These are phyloP conservation scores for Coregonus ussuriensis DNA, from an alignment of 2,797 vertebrate genomes.

Conservation along the genomic window DNA sequence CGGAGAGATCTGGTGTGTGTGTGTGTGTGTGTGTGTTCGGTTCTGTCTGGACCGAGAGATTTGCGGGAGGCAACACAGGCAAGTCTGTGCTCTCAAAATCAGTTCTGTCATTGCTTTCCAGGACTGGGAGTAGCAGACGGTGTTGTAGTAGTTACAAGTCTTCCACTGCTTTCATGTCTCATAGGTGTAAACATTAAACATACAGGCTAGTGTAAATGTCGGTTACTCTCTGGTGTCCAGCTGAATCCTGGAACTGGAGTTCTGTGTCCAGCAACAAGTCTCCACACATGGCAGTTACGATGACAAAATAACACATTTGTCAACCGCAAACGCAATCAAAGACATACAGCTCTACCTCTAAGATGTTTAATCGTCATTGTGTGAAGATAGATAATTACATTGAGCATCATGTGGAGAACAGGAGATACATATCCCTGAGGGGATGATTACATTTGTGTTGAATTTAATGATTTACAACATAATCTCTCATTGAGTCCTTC, in stretches of 20 bases:
- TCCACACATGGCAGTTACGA: neutral
- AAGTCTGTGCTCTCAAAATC: neutral
- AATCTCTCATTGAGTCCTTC: too few relatives aligned
- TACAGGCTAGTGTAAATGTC: neutral
- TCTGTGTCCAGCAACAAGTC: too few relatives aligned
- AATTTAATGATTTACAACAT: too few relatives aligned
- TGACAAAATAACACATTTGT: conserved; percentile 1
- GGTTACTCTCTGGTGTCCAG: neutral
- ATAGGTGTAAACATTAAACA: neutral
- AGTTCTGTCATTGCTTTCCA: conserved; percentile 1
- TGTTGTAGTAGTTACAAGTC: neutral
- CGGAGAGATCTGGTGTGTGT: conserved; percentile 32
- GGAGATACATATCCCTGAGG: too few relatives aligned
- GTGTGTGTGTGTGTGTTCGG: conserved; percentile 18
- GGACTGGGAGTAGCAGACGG: conserved; percentile 10
- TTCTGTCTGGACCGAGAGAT: conserved; percentile 34
- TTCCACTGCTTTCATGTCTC: neutral
- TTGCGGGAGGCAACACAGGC: conserved; percentile 31
- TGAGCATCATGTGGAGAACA: too few relatives aligned
- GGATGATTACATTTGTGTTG: too few relatives aligned
- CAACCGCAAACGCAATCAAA: neutral
- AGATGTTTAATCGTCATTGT: neutral
- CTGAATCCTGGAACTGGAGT: neutral
- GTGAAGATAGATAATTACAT: neutral
- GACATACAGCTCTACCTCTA: neutral